phyloP scores from a whole-genome alignment of 2,797 vertebrate species.

The Megaceryle alcyon region DNA sequence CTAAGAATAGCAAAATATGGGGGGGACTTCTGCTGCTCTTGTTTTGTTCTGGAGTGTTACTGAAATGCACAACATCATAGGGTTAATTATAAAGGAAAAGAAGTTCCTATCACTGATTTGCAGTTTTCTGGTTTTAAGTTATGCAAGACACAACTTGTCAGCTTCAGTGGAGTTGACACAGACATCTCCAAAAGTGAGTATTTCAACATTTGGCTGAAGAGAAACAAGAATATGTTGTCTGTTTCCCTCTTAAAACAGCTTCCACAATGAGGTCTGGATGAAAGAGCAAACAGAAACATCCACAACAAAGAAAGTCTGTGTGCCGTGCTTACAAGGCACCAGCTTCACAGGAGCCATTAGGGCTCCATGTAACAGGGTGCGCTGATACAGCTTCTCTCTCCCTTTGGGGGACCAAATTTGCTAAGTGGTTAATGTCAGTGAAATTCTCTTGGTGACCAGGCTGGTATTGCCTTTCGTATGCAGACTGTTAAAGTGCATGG shows the following conservation, averaged over 20 bases:
- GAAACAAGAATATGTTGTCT: background rate
- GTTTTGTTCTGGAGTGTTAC: background rate
- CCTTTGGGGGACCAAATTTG: constrained; percentile 72
- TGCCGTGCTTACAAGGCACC: constrained; percentile 7
- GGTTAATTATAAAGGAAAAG: background rate
- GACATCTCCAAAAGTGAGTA: background rate
- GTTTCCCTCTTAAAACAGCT: background rate
- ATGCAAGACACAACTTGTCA: background rate
- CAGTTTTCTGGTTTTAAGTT: background rate
- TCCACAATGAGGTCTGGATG: background rate
- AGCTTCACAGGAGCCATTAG: constrained; percentile 47
- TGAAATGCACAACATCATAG: background rate
- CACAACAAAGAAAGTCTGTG: background rate
- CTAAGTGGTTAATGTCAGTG: constrained; percentile 78
- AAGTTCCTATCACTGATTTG: background rate
- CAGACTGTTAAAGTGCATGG: constrained; percentile 57
- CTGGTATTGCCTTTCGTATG: constrained; percentile 69
- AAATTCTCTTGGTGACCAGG: constrained; percentile 83
- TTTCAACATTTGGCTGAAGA: background rate
- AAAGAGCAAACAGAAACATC: background rate
- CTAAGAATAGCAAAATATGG: background rate
- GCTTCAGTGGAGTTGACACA: background rate
- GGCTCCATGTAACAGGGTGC: background rate
- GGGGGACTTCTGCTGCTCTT: background rate
- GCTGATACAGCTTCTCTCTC: constrained; percentile 23